Evolutionary conservation across 2,888 invertebrate species (phyloP).

Genomic region (Neoitamus cyanurus): DNA sequence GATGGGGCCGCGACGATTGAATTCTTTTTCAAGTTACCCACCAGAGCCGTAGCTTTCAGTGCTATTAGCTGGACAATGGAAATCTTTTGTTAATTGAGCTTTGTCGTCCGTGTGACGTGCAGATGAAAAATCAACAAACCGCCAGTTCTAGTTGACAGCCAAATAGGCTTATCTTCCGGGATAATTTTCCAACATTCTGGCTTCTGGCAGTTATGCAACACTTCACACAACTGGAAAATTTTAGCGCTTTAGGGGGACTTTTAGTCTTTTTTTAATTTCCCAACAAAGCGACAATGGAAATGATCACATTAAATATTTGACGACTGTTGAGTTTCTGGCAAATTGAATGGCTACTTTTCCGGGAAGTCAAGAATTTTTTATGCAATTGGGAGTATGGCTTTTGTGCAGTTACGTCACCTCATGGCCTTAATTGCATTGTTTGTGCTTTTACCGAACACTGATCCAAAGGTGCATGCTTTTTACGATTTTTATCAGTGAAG

Average conservation of each 20-base stretch:
- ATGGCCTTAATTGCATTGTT: background rate
- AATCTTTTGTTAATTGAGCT: background rate
- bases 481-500: too few relatives aligned
- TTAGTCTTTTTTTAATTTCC: background rate
- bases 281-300: background rate
- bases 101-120: background rate
- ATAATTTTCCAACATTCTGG: background rate
- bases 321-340: background rate
- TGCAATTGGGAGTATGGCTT: background rate
- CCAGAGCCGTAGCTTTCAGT: too few relatives aligned
- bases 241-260: background rate
- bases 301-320: background rate
- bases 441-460: background rate
- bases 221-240: background rate
- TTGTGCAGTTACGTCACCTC: background rate
- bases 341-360: background rate
- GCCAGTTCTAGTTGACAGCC: background rate
- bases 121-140: constrained; percentile 2
- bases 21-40: background rate
- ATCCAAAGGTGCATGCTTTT: too few relatives aligned
- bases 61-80: background rate
- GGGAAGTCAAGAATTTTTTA: background rate
- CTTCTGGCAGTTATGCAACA: background rate
- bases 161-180: background rate
- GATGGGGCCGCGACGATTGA: background rate